These are phyloP conservation scores for Nesogale talazaci DNA, from an alignment of 2,113 vertebrate genomes.

Conservation along the genomic window DNA sequence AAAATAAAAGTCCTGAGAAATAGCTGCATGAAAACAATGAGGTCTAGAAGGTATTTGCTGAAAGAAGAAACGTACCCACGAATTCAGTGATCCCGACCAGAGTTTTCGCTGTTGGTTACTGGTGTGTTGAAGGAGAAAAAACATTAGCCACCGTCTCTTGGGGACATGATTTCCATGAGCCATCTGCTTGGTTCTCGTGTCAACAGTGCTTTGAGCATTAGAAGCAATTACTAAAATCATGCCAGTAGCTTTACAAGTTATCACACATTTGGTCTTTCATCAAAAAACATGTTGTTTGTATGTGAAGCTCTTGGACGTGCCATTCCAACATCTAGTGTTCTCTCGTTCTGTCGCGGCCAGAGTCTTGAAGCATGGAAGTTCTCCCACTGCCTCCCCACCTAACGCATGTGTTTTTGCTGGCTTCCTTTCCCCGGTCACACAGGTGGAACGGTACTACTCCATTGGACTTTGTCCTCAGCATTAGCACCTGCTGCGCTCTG, in stretches of 20 bases:
- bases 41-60: not conserved
- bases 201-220: not conserved
- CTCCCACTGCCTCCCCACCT: not conserved
- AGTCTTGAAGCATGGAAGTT: not conserved
- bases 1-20: not conserved
- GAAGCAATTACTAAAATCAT: slow-evolving; percentile 16
- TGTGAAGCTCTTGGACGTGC: not conserved
- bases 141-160: not conserved
- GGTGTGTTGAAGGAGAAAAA: not conserved
- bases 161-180: not conserved
- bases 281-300: rapidly evolving
- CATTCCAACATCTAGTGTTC: not conserved
- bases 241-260: not conserved
- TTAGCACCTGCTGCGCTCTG: too few relatives aligned
- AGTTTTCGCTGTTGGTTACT: not conserved
- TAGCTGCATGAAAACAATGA: not conserved
- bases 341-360: not conserved
- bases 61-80: not conserved
- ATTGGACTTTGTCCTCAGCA: too few relatives aligned
- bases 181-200: too few relatives aligned
- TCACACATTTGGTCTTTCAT: not conserved
- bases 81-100: not conserved
- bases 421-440: too few relatives aligned
- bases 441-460: too few relatives aligned
- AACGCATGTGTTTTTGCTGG: too few relatives aligned